These are phyloP conservation scores for Caenorhabditis sulstoni DNA, from an alignment of 2,888 invertebrate genomes.

Conservation along the genomic window DNA sequence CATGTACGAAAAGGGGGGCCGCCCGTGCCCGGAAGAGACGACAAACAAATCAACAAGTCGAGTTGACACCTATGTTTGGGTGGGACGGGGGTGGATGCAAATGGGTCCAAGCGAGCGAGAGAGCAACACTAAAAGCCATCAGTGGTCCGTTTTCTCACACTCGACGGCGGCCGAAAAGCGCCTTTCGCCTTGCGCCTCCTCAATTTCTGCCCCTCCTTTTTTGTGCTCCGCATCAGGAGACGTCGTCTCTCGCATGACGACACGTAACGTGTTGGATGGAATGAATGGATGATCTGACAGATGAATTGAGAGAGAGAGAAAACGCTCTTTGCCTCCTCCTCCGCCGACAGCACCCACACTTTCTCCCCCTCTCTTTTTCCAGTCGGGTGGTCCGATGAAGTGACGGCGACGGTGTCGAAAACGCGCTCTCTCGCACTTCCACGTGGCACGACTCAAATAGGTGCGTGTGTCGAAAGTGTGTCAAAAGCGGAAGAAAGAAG, in stretches of 20 bases:
- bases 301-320: constrained; percentile 1
- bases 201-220: constrained; percentile 18
- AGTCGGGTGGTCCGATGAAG: constrained; percentile 34
- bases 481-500: no score
- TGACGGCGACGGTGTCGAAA: background rate
- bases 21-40: background rate
- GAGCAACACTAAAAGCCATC: constrained; percentile 51
- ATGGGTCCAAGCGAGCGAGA: constrained; percentile 17
- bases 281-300: constrained; percentile 35
- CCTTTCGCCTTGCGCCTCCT: constrained; percentile 8
- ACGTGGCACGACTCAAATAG: no score
- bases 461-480: no score
- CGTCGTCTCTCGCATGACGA: constrained; percentile 37
- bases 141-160: constrained; percentile 58
- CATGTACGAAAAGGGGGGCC: background rate
- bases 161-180: background rate
- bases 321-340: background rate
- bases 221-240: constrained; percentile 12
- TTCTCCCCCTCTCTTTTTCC: constrained; percentile 5
- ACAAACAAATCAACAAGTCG: constrained; percentile 55
- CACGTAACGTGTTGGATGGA: constrained; percentile 22
- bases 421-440: no score
- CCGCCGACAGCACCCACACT: background rate
- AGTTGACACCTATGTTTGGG: constrained; percentile 49
- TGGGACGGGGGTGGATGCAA: constrained; percentile 46